Base-by-base conservation (phyloP, 2,888 invertebrate species). In the Agrotis clavis region DNA sequence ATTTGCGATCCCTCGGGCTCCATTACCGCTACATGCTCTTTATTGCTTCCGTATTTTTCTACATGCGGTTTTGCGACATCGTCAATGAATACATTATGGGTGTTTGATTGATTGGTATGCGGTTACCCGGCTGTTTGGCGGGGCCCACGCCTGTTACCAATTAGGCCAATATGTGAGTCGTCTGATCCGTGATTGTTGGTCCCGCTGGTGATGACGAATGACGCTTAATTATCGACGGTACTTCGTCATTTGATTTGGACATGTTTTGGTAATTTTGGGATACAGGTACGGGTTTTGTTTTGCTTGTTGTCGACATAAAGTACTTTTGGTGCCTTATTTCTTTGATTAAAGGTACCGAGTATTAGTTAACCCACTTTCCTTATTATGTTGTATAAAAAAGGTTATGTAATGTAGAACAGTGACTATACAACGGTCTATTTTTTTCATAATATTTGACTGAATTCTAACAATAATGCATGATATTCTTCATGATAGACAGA, bases 1-100 rank as follows among this genome's bases (percentile, higher is more conserved):
- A 86, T 86, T 86, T 86, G 87, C 78, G 83, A 81, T 82, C 86
- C 78, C 82, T 57, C 70, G 83, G 77, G 85, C 53, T 77, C 85
- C 83, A 85, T 86, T 83, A 78, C 81, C 14, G 68, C 54, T 75
- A 86, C 86, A 76, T 72, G 81, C 72, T 66, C 67, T 86, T 85
- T 85, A 86, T 80, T 78, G 79, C 76, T 69, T 70, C 71, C 82
- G 77, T 85, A 86, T 86, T 82, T 83, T 79, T 71, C 74, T 65
- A 82, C 78, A 77, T 77, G 76, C 63, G 82, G 75, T 69, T 57
- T 71, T 71, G 84, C 62, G 75, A 73, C 79, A 76, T 61, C 70
- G 59, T 35, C 74, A 76, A 86, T 83, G 86, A 76, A 85, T 83
- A 86, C 76, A 78, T 86, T 83, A 84, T 76, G 64, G 62, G 57